Evolutionary conservation across 2,113 vertebrate species (phyloP).

Genomic region (Scolopax mira): DNA sequence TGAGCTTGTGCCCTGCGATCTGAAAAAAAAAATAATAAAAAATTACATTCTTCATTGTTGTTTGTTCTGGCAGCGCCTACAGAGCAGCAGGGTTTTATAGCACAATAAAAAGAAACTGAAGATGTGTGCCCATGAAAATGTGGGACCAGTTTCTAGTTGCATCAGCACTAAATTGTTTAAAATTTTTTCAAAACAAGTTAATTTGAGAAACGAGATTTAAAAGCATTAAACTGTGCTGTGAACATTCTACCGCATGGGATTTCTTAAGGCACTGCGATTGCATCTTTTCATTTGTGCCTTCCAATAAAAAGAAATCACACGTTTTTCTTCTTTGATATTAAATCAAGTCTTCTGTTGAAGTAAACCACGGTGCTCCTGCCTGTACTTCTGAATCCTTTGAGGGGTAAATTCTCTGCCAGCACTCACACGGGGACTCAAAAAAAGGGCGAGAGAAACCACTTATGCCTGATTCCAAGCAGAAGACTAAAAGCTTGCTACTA

Average conservation of each 20-base stretch:
- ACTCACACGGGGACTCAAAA: background rate
- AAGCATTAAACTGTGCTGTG: background rate
- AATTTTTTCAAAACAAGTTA: slow-evolving; percentile 22
- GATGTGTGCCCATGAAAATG: background rate
- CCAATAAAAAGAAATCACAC: background rate
- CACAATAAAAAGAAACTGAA: background rate
- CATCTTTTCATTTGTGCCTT: background rate
- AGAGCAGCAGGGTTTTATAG: slow-evolving; percentile 10
- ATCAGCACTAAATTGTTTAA: background rate
- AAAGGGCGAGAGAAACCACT: background rate
- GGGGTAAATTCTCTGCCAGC: background rate
- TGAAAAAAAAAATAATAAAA: background rate
- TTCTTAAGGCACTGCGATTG: background rate
- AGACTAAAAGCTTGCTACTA: background rate
- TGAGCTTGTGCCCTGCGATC: background rate
- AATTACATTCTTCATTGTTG: background rate
- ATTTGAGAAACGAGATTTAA: background rate
- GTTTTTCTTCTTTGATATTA: background rate
- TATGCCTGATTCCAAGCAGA: background rate
- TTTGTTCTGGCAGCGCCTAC: slow-evolving; percentile 37
- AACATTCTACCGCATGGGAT: background rate
- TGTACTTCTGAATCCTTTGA: background rate
- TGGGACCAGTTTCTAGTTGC: background rate
- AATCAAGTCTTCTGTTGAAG: background rate
- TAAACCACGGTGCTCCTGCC: background rate